Evolutionary conservation across 1,140 invertebrate species (phyloP).

Genomic region (Aporrectodea caliginosa): DNA sequence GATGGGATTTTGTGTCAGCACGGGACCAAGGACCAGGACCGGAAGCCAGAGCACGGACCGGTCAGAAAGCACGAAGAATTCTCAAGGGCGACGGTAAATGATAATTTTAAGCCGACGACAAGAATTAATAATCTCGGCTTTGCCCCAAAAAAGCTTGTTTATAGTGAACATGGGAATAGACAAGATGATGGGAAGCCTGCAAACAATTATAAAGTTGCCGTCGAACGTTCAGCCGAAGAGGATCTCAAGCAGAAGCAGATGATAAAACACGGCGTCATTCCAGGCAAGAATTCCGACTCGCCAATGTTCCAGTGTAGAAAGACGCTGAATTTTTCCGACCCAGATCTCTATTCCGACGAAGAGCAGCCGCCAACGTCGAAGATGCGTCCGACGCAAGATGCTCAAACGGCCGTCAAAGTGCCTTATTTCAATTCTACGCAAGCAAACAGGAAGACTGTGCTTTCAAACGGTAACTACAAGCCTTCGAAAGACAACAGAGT

Average conservation of each 20-base stretch:
- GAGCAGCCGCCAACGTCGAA: not conserved
- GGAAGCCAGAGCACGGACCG: too few species aligned
- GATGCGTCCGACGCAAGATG: not conserved
- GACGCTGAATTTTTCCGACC: constrained; percentile 21
- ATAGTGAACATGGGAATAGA: not conserved
- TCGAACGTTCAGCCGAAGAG: not conserved
- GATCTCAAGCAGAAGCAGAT: not conserved
- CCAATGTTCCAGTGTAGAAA: constrained; percentile 27
- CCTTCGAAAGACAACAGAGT: too few species aligned
- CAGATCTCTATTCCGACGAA: not conserved
- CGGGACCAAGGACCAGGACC: not conserved
- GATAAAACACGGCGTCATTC: not conserved
- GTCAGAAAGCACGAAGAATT: not conserved
- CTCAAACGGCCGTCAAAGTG: too few species aligned
- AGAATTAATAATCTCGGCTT: not conserved
- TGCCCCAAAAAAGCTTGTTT: too few species aligned
- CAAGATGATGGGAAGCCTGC: too few species aligned
- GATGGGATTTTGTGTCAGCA: constrained; percentile 16
- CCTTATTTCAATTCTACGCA: too few species aligned
- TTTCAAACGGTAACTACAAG: too few species aligned
- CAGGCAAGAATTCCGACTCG: constrained; percentile 7
- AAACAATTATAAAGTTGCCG: not conserved
- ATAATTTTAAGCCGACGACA: not conserved
- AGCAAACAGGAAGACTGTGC: too few species aligned
- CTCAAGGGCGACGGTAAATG: not conserved